Evolutionary conservation across 2,888 invertebrate genomes (phyloP), one percentile per base, ranked within the genome.

Genomic region (Drosophila siamana): DNA sequence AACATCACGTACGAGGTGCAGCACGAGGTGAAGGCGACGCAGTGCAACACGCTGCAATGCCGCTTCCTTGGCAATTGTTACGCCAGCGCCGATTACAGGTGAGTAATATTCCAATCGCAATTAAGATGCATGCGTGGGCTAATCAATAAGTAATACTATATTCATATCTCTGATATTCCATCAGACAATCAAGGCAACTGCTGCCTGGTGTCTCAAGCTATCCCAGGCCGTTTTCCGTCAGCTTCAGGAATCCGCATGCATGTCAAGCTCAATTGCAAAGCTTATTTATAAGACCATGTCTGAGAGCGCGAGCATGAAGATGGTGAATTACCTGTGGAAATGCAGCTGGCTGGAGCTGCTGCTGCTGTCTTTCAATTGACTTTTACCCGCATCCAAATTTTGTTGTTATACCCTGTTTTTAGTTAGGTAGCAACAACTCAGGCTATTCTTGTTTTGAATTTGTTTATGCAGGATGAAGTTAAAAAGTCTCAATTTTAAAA

Each of bases 1-100:
- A 98, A 98, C 93, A 95, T 98, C 84, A 98, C 98, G 24, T 98
- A 98, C 91, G 97, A 97, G 90, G 95, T 97, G 78, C 94, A 93
- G 55, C 69, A 80, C 7, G 92, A 93, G n/a, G 93, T 94, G 19
- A 93, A 94, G 78, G 83, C 91, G 1, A 92, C 94, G 47, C 94
- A 95, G 19, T 98, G 98, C 91, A 96, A 96, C 69, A 95, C 96
- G 62, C 94, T 95, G 76, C 95, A 95, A 81, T 98, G 98, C 90
- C 95, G 97, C 0, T 96, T 96, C 77, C 94, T 96, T n/a, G 98
- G 98, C 11, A 94, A 97, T 90, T 98, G 98, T 91, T 95, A 95
- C 89, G 96, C 95, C 5, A 93, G 92, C 44, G 91, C 93, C 9
- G 94, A 96, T 91, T 96, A 94, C 90, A 93, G 94, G 97, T 97